Evolutionary conservation across 2,113 vertebrate species (phyloP).

Genomic region (Turdus rufiventris): DNA sequence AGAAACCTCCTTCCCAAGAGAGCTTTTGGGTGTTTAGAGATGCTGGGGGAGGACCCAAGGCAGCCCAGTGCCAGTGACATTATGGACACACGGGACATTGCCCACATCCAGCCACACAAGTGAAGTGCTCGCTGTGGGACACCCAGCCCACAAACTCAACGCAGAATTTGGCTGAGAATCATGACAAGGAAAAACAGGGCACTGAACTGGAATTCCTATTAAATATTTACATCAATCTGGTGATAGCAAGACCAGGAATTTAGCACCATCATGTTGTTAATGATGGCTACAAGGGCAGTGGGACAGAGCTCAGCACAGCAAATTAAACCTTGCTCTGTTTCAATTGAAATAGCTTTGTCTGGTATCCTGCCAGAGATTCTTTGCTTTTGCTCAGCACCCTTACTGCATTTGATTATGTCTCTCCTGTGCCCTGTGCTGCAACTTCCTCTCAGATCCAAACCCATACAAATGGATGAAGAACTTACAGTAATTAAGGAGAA

Average conservation of each 20-base stretch:
- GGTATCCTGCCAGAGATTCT: not conserved
- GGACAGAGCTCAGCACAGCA: not conserved
- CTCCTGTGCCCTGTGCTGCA: not conserved
- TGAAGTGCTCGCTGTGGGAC: not conserved
- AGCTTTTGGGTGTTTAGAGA: not conserved
- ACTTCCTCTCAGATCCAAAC: not conserved
- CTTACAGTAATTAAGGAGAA: not conserved
- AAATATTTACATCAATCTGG: not conserved
- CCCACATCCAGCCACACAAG: accelerated
- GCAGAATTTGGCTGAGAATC: not conserved
- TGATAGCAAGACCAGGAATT: not conserved
- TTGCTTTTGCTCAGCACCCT: not conserved
- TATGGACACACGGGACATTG: accelerated
- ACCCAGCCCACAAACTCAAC: not conserved
- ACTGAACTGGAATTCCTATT: accelerated
- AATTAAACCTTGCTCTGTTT: not conserved
- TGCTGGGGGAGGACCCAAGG: not conserved
- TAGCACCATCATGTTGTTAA: accelerated
- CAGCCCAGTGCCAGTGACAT: not conserved
- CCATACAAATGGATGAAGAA: not conserved
- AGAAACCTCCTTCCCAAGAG: not conserved
- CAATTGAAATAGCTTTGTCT: not conserved
- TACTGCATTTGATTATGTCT: not conserved
- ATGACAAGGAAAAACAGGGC: not conserved
- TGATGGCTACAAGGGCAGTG: not conserved